Conservation (phyloP, 2,888 invertebrate genomes). For the Tetrapedia diversipes region DNA sequence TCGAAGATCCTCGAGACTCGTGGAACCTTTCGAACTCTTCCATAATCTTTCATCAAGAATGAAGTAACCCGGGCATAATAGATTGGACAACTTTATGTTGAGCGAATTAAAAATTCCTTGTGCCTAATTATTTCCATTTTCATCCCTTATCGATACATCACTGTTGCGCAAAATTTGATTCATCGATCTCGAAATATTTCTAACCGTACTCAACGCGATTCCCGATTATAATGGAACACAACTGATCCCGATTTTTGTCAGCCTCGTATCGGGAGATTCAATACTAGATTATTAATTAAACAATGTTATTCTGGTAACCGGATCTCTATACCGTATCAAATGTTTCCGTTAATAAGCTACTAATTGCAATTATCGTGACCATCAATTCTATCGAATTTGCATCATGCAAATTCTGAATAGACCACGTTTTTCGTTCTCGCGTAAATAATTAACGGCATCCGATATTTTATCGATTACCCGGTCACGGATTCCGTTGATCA, state of each 20-base stretch:
- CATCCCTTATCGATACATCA: too few relatives aligned
- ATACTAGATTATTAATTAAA: constrained; percentile 16
- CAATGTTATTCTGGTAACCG: neutral
- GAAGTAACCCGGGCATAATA: too few relatives aligned
- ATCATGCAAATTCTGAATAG: neutral
- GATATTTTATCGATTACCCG: constrained; percentile 10
- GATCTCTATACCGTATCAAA: neutral
- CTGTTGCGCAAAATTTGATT: neutral
- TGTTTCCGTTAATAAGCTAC: neutral
- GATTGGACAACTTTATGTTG: too few relatives aligned
- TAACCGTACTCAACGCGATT: neutral
- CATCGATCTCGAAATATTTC: neutral
- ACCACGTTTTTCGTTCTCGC: neutral
- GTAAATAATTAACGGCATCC: constrained; percentile 13
- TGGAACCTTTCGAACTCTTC: too few relatives aligned
- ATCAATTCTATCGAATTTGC: neutral
- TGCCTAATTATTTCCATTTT: too few relatives aligned
- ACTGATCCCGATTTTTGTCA: neutral
- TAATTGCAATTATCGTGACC: constrained; percentile 22
- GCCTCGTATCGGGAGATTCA: neutral
- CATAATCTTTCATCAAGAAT: too few relatives aligned
- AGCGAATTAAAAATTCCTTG: too few relatives aligned
- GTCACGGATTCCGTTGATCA: neutral
- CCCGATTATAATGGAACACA: neutral
- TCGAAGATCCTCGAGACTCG: neutral